These are phyloP conservation scores for Crambe crambe DNA, from an alignment of 37 sponge, comb jelly and placozoan species.

Conservation along the genomic window DNA sequence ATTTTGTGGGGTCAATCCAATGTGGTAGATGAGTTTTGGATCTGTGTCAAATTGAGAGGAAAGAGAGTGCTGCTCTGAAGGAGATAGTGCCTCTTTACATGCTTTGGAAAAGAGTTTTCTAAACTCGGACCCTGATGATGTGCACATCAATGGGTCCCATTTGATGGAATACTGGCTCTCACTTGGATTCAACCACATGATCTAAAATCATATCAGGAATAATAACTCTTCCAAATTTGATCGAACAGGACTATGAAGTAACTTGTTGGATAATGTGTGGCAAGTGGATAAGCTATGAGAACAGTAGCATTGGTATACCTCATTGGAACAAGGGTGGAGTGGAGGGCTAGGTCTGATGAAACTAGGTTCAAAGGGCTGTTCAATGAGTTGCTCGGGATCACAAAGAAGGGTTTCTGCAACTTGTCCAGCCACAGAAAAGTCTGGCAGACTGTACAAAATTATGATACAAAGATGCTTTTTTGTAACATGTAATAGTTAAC, in stretches of 20 bases:
- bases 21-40: conserved; percentile 83
- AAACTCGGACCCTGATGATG: not conserved
- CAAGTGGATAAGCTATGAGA: not conserved
- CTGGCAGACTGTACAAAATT: conserved; percentile 27
- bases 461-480: not conserved
- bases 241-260: not conserved
- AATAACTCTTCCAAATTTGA: not conserved
- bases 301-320: conserved; percentile 31
- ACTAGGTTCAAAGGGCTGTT: conserved; percentile 80
- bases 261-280: not conserved
- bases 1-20: conserved; percentile 92
- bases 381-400: conserved; percentile 24
- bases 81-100: conserved; percentile 62
- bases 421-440: conserved; percentile 23
- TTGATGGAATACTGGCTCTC: conserved; percentile 77
- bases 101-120: conserved; percentile 80
- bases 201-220: too few relatives aligned
- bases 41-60: conserved; percentile 64
- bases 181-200: conserved; percentile 89
- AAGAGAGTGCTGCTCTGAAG: conserved; percentile 64
- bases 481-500: conserved; percentile 12
- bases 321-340: conserved; percentile 68
- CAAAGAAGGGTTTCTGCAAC: conserved; percentile 59
- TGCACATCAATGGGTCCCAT: conserved; percentile 91
- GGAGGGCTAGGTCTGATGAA: conserved; percentile 91